These are phyloP conservation scores for Agrochola lychnidis DNA, from an alignment of 2,888 invertebrate genomes.

Conservation along the genomic window DNA sequence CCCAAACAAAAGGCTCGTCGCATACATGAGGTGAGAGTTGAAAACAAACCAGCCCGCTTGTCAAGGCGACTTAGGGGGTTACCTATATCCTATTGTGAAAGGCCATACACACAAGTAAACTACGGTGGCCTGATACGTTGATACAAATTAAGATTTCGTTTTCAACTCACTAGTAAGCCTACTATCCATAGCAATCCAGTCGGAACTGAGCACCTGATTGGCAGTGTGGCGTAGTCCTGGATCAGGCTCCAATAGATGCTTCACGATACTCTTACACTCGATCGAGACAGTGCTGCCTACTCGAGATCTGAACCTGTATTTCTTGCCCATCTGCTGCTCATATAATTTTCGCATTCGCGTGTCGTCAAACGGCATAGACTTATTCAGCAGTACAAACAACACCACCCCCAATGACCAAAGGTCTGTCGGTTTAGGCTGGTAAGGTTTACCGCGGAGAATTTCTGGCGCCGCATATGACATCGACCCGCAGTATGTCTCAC, in stretches of 20 bases:
- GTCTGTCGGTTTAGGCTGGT: constrained; percentile 93
- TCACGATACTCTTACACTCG: constrained; percentile 92
- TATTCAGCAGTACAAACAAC: constrained; percentile 95
- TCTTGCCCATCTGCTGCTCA: constrained; percentile 91
- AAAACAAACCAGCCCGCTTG: not conserved
- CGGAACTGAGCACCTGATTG: constrained; percentile 90
- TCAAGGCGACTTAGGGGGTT: not conserved
- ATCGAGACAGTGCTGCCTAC: constrained; percentile 90
- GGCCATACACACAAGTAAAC: not conserved
- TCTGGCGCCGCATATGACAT: constrained; percentile 97
- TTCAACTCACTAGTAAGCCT: constrained; percentile 87
- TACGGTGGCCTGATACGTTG: not conserved
- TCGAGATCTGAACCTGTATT: constrained; percentile 92
- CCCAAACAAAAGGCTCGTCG: not conserved
- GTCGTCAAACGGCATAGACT: constrained; percentile 96
- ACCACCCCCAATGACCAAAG: constrained; percentile 95
- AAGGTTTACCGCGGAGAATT: constrained; percentile 94
- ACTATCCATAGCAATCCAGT: constrained; percentile 93
- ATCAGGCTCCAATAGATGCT: constrained; percentile 93
- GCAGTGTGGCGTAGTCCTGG: constrained; percentile 90
- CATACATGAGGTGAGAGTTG: too few relatives aligned
- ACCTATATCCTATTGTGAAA: not conserved
- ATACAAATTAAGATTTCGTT: constrained; percentile 40
- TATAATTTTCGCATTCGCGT: constrained; percentile 93
- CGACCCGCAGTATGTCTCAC: constrained; percentile 96